Conservation (phyloP, 1,140 invertebrate genomes). For the Manduca sexta region DNA sequence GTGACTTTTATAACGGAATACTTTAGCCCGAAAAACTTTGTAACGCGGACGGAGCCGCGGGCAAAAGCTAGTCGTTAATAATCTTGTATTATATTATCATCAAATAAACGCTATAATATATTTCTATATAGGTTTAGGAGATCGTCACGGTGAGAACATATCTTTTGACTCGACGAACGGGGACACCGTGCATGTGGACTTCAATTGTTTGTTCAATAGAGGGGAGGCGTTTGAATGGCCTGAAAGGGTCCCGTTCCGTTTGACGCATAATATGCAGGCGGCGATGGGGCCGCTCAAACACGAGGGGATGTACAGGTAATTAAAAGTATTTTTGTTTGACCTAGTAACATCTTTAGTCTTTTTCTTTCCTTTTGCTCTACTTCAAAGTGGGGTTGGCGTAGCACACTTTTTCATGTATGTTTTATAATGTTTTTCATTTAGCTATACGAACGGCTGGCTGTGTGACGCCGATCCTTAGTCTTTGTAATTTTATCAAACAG, state of each 20-base stretch:
- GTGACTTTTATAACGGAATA: no score
- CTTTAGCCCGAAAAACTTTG: no score
- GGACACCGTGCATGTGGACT: constrained; percentile 97
- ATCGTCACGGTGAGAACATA: constrained; percentile 98
- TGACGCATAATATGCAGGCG: constrained; percentile 97
- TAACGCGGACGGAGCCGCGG: no score
- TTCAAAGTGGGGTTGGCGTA: no score
- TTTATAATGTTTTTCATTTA: no score
- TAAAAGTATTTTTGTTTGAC: not conserved
- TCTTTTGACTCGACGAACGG: constrained; percentile 93
- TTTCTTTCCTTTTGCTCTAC: constrained; percentile 3
- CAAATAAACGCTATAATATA: not conserved
- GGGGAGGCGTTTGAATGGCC: constrained; percentile 92
- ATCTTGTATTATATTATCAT: no score
- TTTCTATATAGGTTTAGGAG: constrained; percentile 84
- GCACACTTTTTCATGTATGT: no score
- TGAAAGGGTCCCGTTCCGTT: constrained; percentile 95
- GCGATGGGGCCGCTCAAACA: constrained; percentile 95
- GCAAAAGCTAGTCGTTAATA: no score
- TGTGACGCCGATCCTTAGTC: no score
- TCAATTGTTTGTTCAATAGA: constrained; percentile 98
- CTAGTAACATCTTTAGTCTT: not conserved
- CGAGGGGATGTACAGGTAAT: constrained; percentile 88
- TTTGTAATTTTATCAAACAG: no score
- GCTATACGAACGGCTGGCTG: no score